Conservation (phyloP, 2,113 vertebrate genomes). For the Saguinus midas region DNA sequence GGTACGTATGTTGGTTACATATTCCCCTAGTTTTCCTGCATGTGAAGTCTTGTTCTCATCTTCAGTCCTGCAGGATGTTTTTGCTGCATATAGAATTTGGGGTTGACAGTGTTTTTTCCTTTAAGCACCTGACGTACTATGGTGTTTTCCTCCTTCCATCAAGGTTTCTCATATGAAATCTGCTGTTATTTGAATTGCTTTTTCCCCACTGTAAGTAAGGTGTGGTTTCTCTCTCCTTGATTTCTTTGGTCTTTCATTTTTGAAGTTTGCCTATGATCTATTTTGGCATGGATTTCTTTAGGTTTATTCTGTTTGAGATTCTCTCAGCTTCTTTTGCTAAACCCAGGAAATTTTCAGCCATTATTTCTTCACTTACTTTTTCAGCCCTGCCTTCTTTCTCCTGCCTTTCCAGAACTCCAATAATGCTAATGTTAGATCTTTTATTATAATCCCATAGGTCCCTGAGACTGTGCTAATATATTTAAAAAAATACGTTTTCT, state of each 20-base stretch:
- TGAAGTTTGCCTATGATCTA: background rate
- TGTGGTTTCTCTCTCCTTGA: background rate
- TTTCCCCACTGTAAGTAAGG: background rate
- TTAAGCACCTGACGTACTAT: rapidly evolving
- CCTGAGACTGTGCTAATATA: background rate
- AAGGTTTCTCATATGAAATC: background rate
- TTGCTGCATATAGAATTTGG: background rate
- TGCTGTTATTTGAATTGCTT: rapidly evolving
- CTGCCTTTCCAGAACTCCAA: background rate
- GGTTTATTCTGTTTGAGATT: background rate
- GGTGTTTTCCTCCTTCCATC: background rate
- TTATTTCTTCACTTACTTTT: background rate
- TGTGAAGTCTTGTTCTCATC: background rate
- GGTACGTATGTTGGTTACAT: background rate
- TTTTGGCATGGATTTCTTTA: background rate
- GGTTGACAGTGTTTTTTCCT: background rate
- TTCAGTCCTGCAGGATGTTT: background rate
- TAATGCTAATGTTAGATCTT: background rate
- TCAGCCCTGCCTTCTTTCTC: background rate
- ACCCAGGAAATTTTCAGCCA: background rate
- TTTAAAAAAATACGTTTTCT: background rate
- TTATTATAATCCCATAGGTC: background rate
- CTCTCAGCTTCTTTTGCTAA: background rate
- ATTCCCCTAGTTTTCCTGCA: too few relatives aligned
- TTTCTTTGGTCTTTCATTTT: background rate